A percentile compares a stretch with the other conserved stretches of the same genome.
phyloP scores from a whole-genome alignment of 2,888 invertebrate species.

The Ornithoptera alexandrae region DNA sequence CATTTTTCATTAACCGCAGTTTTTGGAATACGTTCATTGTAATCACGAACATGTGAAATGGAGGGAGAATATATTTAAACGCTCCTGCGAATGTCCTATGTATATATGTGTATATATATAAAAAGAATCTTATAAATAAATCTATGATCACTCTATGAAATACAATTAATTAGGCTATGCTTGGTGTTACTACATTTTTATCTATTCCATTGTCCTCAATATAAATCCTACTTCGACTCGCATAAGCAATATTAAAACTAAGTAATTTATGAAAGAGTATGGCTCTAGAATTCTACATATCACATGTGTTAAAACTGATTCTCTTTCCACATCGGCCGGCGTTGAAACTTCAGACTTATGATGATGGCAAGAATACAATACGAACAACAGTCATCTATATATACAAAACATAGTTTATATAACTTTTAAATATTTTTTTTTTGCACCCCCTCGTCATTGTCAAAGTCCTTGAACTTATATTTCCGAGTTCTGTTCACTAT shows the following conservation, averaged over 20 bases:
- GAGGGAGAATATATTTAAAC: constrained; percentile 32
- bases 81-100: constrained; percentile 52
- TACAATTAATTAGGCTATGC: constrained; percentile 73
- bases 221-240: constrained; percentile 49
- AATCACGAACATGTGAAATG: constrained; percentile 24
- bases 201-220: constrained; percentile 52
- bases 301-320: constrained; percentile 41
- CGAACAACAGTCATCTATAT: constrained; percentile 29
- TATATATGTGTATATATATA: constrained; percentile 49
- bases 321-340: constrained; percentile 33
- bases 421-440: constrained; percentile 15
- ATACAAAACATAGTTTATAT: constrained; percentile 30
- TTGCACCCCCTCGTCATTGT: constrained; percentile 1
- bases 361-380: constrained; percentile 28
- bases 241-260: constrained; percentile 58
- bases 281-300: constrained; percentile 55
- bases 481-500: not conserved
- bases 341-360: constrained; percentile 28
- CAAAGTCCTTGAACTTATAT: not conserved
- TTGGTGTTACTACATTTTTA: constrained; percentile 75
- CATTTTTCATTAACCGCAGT: constrained; percentile 25
- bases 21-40: constrained; percentile 20
- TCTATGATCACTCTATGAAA: constrained; percentile 74
- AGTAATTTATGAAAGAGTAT: constrained; percentile 48
- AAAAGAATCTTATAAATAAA: constrained; percentile 70